phyloP scores from a whole-genome alignment of 2,113 vertebrate genomes.

The Amphiprion percula region DNA sequence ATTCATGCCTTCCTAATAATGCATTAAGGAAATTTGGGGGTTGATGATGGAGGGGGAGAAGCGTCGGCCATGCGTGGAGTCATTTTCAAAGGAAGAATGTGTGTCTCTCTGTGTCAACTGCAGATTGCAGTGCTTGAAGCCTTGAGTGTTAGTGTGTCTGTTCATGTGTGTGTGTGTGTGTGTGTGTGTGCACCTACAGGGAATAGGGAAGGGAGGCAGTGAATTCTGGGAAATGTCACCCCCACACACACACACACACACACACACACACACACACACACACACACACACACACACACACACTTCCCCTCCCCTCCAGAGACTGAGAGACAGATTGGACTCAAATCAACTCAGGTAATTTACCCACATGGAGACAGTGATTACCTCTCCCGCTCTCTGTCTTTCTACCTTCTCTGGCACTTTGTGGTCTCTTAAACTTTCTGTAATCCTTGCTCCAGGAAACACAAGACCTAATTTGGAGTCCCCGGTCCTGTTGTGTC shows the following conservation, averaged over 20 bases:
- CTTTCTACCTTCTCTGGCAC: conserved; percentile 8
- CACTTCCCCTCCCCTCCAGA: conserved; percentile 51
- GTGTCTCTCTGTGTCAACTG: conserved; percentile 45
- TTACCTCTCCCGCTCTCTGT: conserved; percentile 52
- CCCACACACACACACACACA: background rate
- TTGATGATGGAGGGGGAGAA: conserved; percentile 61
- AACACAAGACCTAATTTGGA: conserved; percentile 45
- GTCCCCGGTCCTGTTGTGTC: conserved; percentile 37
- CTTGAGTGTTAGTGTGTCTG: conserved; percentile 10
- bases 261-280: background rate
- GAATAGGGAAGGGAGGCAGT: conserved; percentile 43
- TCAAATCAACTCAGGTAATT: conserved; percentile 82
- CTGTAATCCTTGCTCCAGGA: conserved; percentile 29
- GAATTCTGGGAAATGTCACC: conserved; percentile 75
- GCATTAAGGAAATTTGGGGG: conserved; percentile 65
- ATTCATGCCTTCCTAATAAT: conserved; percentile 75
- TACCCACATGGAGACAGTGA: conserved; percentile 72
- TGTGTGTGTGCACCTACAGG: conserved; percentile 1
- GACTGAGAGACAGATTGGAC: conserved; percentile 78
- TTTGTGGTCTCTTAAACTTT: conserved; percentile 31
- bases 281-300: conserved; percentile 10
- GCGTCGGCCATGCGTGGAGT: conserved; percentile 58
- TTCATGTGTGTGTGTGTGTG: background rate
- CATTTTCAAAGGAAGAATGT: conserved; percentile 63
- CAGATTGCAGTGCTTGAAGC: conserved; percentile 13